Evolutionary conservation across 2,888 invertebrate species (phyloP), one percentile per base, ranked within the genome.

Genomic region (Lithophane semibrunnea): DNA sequence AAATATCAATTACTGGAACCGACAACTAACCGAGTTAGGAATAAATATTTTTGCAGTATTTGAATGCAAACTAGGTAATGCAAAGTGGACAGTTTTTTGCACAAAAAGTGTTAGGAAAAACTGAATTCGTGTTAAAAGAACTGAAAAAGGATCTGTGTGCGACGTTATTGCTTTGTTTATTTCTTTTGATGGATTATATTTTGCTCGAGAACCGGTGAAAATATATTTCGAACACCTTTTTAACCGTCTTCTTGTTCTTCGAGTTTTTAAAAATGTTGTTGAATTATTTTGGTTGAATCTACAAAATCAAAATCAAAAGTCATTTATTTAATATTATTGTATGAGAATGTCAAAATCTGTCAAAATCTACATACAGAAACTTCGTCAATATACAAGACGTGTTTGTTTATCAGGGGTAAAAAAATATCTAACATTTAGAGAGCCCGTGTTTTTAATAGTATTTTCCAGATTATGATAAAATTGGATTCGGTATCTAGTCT

Each of bases 11-110:
- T 68, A 60, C 29, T 68, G 47, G 7, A 61, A 47, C 5, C 2
- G 60, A 68, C 47, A 54, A 47, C 37, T 52, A 29, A 67, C 68
- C 60, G 42, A 67, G 79, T 52, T 77, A 44, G 61, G 37, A 49
- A 79, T 79, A 77, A 68, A 79, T 21, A 24, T 61, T 47, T 67
- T 68, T 54, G 61, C 61, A 68, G 9, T 77, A 7, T n/a, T 60
- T 76, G 37, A 54, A 79, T 24, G 47, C 52, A 61, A 52, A 68
- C 44, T 12, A 24, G 37, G 3, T 12, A 12, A n/a, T n/a, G 12
- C 47, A 37, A 77, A 68, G 21, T 13, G 5, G 5, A 16, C 2
- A 29, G 52, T 21, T 47, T 52, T 42, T 24, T 21, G 29, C 37
- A 18, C 10, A 42, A 65, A 24, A 37, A 44, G 13, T 12, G 3